Base-by-base conservation (phyloP, 2,888 invertebrate genomes). In the Deilephila elpenor region DNA sequence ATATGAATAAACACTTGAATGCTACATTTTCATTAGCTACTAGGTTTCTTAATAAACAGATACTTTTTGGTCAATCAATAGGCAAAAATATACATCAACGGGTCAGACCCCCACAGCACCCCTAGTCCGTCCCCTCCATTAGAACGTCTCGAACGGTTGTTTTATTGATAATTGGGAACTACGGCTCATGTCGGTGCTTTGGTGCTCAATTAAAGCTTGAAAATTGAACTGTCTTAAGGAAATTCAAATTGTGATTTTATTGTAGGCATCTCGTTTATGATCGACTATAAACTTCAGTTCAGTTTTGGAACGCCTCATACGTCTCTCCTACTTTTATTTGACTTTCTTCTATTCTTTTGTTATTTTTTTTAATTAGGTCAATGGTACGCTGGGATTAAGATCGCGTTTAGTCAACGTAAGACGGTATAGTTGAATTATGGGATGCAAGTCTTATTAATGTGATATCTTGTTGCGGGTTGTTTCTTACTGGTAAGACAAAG, bases 151-250 rank as follows among this genome's bases (percentile, higher is more conserved):
- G 79, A 88, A 86, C 84, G 84, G 86, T 85, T 87, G 83, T 85
- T 88, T 84, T 84, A 82, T 85, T 82, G 83, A 83, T 88, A 83
- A 86, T 88, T 84, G 86, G 86, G 84, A 86, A 81, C 80, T 86
- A 83, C 82, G 82, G 81, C 82, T 83, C 84, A 82, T 77, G 83
- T 84, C 83, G 84, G 83, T 82, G 79, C 82, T 83, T 84, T 84
- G 82, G 82, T 85, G 83, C 85, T 87, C 88, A 88, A 90, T 91
- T 89, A 91, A 87, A 88, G 81, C 84, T 88, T 86, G 86, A 84
- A 86, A 90, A 90, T 88, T 88, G 84, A 86, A 86, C 87, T 86
- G 84, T 86, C 85, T 86, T 84, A 81, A 82, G 86, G 84, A 87
- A 88, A 88, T 86, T 84, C 83, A 81, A 86, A 84, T 85, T 83